phyloP scores from a whole-genome alignment of 2,113 vertebrate genomes.

The Antennarius striatus region DNA sequence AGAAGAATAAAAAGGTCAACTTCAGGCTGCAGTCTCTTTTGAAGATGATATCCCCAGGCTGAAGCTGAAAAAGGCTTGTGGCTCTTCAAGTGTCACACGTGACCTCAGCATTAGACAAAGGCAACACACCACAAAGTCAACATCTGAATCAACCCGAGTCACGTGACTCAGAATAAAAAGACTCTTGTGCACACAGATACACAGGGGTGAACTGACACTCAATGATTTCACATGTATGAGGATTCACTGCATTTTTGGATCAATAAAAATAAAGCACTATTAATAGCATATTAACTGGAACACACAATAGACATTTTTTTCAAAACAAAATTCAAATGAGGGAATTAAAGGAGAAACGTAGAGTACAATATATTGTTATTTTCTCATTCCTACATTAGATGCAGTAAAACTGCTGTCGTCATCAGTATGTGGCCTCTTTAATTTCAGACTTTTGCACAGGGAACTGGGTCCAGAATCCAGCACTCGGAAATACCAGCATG shows the following conservation, averaged over 20 bases:
- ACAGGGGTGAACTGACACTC: no score
- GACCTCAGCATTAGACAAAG: constrained; percentile 45
- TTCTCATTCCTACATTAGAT: background rate
- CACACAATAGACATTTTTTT: background rate
- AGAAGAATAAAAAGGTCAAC: constrained; percentile 43
- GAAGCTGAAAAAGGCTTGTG: constrained; percentile 33
- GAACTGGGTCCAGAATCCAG: constrained; percentile 13
- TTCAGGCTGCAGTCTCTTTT: constrained; percentile 41
- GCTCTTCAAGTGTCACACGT: constrained; percentile 29
- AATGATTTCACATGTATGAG: background rate
- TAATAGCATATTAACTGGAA: no score
- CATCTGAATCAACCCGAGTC: constrained; percentile 29
- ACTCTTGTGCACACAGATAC: background rate
- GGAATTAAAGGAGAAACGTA: background rate
- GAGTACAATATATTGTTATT: background rate
- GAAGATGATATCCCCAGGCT: constrained; percentile 52
- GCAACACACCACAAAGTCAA: constrained; percentile 1
- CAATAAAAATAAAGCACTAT: background rate
- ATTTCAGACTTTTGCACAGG: constrained; percentile 20
- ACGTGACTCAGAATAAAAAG: background rate
- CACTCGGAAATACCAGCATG: constrained; percentile 56
- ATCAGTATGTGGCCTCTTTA: constrained; percentile 14
- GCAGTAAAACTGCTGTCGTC: background rate
- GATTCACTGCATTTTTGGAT: background rate
- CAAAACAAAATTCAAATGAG: background rate